A percentile compares a stretch with the other conserved stretches of the same genome.
These are phyloP conservation scores for Phrynosoma blainvillii DNA, from an alignment of 2,113 vertebrate genomes.

Conservation along the genomic window DNA sequence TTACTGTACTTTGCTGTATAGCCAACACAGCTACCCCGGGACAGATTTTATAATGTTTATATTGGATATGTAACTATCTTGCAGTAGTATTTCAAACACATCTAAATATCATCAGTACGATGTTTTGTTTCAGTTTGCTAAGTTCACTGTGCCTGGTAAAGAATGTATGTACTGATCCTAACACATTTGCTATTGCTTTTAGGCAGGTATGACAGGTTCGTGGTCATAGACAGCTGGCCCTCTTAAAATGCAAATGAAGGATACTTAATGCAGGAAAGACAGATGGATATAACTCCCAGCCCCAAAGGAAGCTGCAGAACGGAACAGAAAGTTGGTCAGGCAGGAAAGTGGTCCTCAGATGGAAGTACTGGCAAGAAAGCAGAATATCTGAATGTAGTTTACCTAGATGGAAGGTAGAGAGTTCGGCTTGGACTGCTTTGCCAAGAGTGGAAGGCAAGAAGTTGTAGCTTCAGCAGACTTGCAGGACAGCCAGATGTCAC, in stretches of 20 bases:
- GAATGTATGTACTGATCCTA: conserved; percentile 15
- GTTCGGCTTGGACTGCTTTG: not conserved
- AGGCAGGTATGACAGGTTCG: conserved; percentile 27
- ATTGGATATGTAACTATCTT: not conserved
- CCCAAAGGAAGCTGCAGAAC: conserved; percentile 18
- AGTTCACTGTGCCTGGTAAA: not conserved
- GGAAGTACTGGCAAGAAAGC: conserved; percentile 7
- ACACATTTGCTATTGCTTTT: conserved; percentile 32
- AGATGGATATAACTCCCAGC: not conserved
- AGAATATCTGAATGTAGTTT: conserved; percentile 8
- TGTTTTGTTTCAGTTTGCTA: not conserved
- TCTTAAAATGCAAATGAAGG: conserved; percentile 34
- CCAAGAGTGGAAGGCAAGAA: not conserved
- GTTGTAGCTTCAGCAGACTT: not conserved
- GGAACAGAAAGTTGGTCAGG: conserved; percentile 11
- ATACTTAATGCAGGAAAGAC: conserved; percentile 30
- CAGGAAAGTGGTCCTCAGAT: conserved; percentile 4
- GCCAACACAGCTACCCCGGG: too few species aligned
- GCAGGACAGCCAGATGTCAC: not conserved
- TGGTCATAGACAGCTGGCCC: conserved; percentile 23
- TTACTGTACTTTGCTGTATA: too few species aligned
- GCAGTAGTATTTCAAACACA: not conserved
- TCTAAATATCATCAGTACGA: not conserved
- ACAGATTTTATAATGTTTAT: not conserved
- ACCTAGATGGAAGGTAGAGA: conserved; percentile 12